Percentiles rank a stretch among this genome's conserved stretches.
Conservation (phyloP, 1,140 invertebrate genomes). For the Drosophila carrolli region DNA sequence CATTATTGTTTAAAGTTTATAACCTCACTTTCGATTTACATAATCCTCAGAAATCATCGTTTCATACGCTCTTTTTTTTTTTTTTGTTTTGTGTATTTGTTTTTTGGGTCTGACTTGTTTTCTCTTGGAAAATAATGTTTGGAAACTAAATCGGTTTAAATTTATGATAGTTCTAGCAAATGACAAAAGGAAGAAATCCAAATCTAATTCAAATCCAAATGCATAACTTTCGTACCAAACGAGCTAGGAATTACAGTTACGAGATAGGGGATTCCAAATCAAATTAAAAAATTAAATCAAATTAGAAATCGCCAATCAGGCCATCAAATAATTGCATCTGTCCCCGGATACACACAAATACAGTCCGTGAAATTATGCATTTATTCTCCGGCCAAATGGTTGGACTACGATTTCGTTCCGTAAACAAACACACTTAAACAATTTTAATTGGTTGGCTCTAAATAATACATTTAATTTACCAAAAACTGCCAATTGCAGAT, state of each 20-base stretch:
- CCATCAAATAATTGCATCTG: constrained; percentile 65
- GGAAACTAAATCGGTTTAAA: constrained; percentile 16
- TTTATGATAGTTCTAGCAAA: constrained; percentile 43
- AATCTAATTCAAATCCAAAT: constrained; percentile 66
- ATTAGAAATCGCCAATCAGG: constrained; percentile 17
- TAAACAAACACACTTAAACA: constrained; percentile 60
- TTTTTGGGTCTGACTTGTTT: constrained; percentile 26
- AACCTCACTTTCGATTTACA: constrained; percentile 11
- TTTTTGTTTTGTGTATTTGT: constrained; percentile 38
- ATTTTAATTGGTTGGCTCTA: constrained; percentile 57
- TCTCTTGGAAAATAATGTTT: constrained; percentile 36
- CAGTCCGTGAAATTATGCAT: constrained; percentile 48
- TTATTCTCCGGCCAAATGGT: constrained; percentile 54
- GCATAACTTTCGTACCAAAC: constrained; percentile 75
- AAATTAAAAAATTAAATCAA: constrained; percentile 30
- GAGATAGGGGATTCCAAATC: constrained; percentile 26
- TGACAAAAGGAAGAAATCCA: constrained; percentile 42
- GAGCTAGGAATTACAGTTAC: constrained; percentile 71
- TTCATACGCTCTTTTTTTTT: constrained; percentile 12
- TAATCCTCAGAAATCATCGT: constrained; percentile 24
- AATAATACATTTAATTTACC: constrained; percentile 71
- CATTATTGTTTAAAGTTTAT: constrained; percentile 24
- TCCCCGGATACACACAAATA: constrained; percentile 10
- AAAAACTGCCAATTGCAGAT: constrained; percentile 59
- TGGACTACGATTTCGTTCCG: constrained; percentile 38